Percentiles rank a stretch among this genome's conserved stretches.
Evolutionary conservation across 2,888 invertebrate genomes (phyloP).

Genomic region (Tyria jacobaeae): DNA sequence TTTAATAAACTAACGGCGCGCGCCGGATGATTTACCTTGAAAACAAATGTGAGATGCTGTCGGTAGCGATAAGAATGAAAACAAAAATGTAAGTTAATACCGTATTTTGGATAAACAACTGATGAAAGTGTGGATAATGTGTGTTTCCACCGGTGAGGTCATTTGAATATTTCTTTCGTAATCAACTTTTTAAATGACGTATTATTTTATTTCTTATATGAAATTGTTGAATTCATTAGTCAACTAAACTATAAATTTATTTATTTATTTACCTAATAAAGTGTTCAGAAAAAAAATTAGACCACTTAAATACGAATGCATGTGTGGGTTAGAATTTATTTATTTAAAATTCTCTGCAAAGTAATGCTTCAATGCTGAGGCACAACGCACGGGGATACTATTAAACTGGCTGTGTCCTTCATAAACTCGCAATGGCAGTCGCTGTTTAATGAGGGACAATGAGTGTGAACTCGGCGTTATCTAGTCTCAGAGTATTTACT

Average conservation of each 20-base stretch:
- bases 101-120: conserved; percentile 12
- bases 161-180: neutral
- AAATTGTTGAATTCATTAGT: no score
- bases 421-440: neutral
- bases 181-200: neutral
- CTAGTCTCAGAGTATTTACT: no score
- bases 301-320: neutral
- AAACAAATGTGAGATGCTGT: conserved; percentile 84
- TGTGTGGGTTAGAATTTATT: no score
- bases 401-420: neutral
- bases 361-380: neutral
- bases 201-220: neutral
- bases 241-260: no score
- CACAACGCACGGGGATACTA: neutral
- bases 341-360: neutral
- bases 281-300: neutral
- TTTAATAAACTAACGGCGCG: conserved; percentile 54
- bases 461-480: no score
- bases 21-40: conserved; percentile 79
- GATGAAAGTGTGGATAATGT: neutral
- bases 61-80: conserved; percentile 80
- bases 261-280: no score
- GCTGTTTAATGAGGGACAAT: no score
- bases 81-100: conserved; percentile 66
- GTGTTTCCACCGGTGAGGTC: neutral